Conservation (phyloP, 2,113 vertebrate genomes). For the Hyperopisus bebe region DNA sequence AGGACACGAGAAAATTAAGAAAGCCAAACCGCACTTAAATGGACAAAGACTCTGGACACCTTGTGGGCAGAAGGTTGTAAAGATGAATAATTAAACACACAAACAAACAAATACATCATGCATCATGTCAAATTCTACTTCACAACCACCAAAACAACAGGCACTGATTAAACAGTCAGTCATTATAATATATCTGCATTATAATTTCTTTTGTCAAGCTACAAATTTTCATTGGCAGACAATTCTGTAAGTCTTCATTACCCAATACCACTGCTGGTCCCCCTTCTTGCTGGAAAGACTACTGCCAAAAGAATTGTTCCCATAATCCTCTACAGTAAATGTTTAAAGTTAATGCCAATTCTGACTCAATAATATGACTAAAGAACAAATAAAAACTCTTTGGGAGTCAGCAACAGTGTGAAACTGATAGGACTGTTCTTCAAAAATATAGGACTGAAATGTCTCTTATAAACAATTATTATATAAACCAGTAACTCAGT, state of each 20-base stretch:
- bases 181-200: neutral
- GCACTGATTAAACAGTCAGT: neutral
- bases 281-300: neutral
- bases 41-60: neutral
- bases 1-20: conserved; percentile 8
- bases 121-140: neutral
- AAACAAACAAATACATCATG: neutral
- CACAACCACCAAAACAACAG: neutral
- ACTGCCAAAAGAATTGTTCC: neutral
- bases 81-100: neutral
- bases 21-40: neutral
- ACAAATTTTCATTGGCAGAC: neutral
- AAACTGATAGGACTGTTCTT: neutral
- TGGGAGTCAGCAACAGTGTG: neutral
- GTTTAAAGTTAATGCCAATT: neutral
- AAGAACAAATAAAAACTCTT: neutral
- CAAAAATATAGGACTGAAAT: neutral
- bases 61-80: neutral
- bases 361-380: neutral
- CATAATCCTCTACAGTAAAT: neutral
- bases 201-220: neutral
- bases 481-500: neutral
- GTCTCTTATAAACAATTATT: neutral
- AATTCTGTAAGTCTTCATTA: neutral
- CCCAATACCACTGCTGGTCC: neutral